Evolutionary conservation across 2,888 invertebrate genomes (phyloP), one percentile per base, ranked within the genome.

Genomic region (Drosophila conformis): DNA sequence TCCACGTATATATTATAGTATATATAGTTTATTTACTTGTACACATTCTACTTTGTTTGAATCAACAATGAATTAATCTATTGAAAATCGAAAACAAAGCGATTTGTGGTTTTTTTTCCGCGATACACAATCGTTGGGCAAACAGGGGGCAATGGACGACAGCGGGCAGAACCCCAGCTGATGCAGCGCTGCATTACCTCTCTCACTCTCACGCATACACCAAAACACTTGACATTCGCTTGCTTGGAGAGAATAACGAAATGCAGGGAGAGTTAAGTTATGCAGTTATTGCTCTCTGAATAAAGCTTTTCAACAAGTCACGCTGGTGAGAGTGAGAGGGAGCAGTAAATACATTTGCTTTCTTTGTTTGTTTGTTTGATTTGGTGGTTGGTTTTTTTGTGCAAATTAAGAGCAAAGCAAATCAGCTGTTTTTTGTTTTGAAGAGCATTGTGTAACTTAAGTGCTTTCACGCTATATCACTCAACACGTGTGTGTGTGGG

Each of bases 371-470:
- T 40, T 73, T 68, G 49, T 38, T 67, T 67, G 57, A 52, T 63
- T 73, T 67, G 49, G 69, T 76, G 67, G 73, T 73, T 58, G 77
- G 70, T 35, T 64, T 69, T 69, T 60, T 53, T 62, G 25, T 31
- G 40, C 35, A 60, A 60, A 64, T 49, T 67, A 51, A 56, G 69
- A 61, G 76, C 65, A 69, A 27, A 60, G 62, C 15, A 59, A 61
- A 78, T 77, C 87, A 88, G 89, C 87, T 88, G 87, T 88, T 88
- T 80, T 87, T 86, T 88, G 87, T 88, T 88, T 80, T 82, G 84
- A 76, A 70, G 56, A n/a, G 25, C 49, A 58, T 76, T 83, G 76
- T 80, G 76, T 83, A 75, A 81, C 76, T 71, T 48, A 10, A 70
- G 68, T 64, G 52, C 56, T 25, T 56, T 52, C 54, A 46, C 36